phyloP scores from a whole-genome alignment of 2,113 vertebrate genomes.

The Protobothrops flavoviridis region DNA sequence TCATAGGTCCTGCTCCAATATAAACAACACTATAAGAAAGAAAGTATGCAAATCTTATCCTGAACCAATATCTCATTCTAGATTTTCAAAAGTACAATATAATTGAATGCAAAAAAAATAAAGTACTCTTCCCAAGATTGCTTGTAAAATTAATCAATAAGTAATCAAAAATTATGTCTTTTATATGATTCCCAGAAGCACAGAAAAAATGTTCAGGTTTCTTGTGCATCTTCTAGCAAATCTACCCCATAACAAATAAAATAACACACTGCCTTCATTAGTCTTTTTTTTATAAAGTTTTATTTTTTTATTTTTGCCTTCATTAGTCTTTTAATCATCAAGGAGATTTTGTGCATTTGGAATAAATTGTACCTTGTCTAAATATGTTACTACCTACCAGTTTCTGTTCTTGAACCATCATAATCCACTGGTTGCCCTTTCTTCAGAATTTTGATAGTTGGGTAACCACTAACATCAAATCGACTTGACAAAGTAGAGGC shows the following conservation, averaged over 20 bases:
- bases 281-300: too few relatives aligned
- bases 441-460: slow-evolving; percentile 95
- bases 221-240: not conserved
- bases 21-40: not conserved
- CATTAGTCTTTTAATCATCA: not conserved
- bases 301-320: too few relatives aligned
- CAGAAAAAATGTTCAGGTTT: not conserved
- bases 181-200: not conserved
- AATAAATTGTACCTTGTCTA: not conserved
- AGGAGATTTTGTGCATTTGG: too few relatives aligned
- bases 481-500: slow-evolving; percentile 76
- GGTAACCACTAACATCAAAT: slow-evolving; percentile 93
- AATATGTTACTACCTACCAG: slow-evolving; percentile 70
- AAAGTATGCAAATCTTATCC: not conserved
- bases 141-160: not conserved
- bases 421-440: slow-evolving; percentile 91
- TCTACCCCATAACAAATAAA: not conserved
- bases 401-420: slow-evolving; percentile 84
- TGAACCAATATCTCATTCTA: not conserved
- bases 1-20: not conserved
- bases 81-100: not conserved
- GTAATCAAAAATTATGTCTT: not conserved
- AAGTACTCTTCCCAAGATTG: not conserved
- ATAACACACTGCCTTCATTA: not conserved
- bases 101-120: not conserved